These are phyloP conservation scores for Cephus pulcher DNA, from an alignment of 2,888 invertebrate genomes.

Conservation along the genomic window DNA sequence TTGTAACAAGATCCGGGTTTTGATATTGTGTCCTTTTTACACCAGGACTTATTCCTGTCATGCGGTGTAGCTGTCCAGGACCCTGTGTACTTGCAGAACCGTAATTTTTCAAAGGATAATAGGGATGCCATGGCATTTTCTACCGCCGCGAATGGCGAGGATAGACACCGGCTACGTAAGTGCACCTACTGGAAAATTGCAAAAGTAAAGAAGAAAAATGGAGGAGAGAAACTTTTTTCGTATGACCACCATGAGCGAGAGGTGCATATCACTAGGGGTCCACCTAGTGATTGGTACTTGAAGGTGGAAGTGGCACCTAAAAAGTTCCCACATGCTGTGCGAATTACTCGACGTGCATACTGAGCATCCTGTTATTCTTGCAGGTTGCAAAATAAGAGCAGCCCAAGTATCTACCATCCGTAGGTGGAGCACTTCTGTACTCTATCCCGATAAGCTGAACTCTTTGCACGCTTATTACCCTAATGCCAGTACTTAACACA, in stretches of 20 bases:
- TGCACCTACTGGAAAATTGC: background rate
- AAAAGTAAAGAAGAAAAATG: background rate
- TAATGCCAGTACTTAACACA: slow-evolving; percentile 64
- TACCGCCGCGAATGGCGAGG: background rate
- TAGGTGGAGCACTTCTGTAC: slow-evolving; percentile 48
- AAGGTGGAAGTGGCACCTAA: background rate
- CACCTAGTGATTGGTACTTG: background rate
- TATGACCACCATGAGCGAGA: background rate
- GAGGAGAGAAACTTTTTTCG: background rate
- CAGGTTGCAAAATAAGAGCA: slow-evolving; percentile 20
- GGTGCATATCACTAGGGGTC: background rate
- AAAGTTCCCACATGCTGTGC: slow-evolving; percentile 38
- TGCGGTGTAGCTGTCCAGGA: background rate
- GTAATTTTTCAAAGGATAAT: slow-evolving; percentile 16
- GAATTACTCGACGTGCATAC: slow-evolving; percentile 37
- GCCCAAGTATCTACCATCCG: slow-evolving; percentile 29
- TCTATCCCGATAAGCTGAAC: slow-evolving; percentile 41
- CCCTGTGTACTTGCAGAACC: slow-evolving; percentile 19
- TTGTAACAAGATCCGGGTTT: slow-evolving; percentile 43
- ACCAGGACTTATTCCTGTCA: slow-evolving; percentile 4
- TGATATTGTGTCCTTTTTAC: slow-evolving; percentile 31
- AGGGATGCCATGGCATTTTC: background rate
- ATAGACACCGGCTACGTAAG: background rate
- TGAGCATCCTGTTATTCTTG: slow-evolving; percentile 45
- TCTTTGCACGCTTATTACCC: slow-evolving; percentile 64